Conservation (phyloP, 2,888 invertebrate species). For the Malacosoma neustria region DNA sequence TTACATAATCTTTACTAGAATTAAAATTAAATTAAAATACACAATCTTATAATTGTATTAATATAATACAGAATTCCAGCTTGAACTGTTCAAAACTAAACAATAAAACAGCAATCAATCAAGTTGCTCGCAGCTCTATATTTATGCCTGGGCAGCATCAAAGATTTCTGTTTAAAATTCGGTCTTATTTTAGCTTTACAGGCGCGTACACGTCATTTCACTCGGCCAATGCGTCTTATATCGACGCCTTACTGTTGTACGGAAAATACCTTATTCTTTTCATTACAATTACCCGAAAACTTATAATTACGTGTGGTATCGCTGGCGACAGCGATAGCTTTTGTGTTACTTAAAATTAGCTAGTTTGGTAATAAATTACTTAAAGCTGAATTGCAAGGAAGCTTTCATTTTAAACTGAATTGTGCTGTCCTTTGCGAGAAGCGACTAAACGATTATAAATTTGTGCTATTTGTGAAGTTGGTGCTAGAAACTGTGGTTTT, state of each 20-base stretch:
- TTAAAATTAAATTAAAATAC: neutral
- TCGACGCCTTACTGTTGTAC: constrained; percentile 38
- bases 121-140: neutral
- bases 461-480: constrained; percentile 9
- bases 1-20: too few species aligned
- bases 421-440: too few species aligned
- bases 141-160: constrained; percentile 33
- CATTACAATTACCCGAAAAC: constrained; percentile 18
- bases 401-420: too few species aligned
- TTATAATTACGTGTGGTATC: constrained; percentile 10
- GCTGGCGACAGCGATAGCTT: too few species aligned
- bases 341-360: too few species aligned
- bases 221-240: constrained; percentile 69
- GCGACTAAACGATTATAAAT: too few species aligned
- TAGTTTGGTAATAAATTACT: too few species aligned
- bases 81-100: neutral
- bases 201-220: constrained; percentile 68
- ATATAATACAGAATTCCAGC: neutral
- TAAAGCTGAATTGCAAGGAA: too few species aligned
- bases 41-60: neutral
- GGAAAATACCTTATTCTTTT: constrained; percentile 17
- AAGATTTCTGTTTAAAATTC: constrained; percentile 75
- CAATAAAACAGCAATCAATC: neutral
- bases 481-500: constrained; percentile 17
- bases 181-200: constrained; percentile 76